These are phyloP conservation scores for Lagenorhynchus albirostris DNA, from an alignment of 2,113 vertebrate genomes.

Conservation along the genomic window DNA sequence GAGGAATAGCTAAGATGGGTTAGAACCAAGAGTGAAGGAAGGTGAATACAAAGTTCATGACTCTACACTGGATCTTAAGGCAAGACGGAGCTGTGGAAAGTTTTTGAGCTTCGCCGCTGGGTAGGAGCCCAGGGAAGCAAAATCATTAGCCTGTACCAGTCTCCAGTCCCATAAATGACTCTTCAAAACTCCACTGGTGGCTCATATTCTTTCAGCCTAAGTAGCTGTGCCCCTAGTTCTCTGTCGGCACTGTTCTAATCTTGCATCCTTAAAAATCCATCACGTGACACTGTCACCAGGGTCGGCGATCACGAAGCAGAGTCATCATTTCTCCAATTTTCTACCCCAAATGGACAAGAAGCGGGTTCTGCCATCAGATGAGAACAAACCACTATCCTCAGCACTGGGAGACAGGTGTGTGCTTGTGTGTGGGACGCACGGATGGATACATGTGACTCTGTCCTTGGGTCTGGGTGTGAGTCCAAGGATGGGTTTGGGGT, in stretches of 20 bases:
- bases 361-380: background rate
- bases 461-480: background rate
- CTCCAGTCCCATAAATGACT: background rate
- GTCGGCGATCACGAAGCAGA: background rate
- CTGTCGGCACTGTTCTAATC: accelerated
- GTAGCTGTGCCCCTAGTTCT: background rate
- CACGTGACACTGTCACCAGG: accelerated
- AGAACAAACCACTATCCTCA: background rate
- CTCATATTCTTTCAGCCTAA: background rate
- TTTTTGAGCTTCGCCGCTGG: background rate
- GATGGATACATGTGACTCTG: accelerated
- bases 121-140: background rate
- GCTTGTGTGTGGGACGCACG: background rate
- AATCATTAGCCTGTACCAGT: accelerated
- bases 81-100: background rate
- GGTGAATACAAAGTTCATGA: background rate
- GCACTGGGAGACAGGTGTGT: background rate
- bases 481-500: background rate
- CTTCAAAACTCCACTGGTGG: background rate
- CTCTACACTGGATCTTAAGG: background rate
- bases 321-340: background rate
- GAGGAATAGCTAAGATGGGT: background rate
- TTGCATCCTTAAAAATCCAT: background rate
- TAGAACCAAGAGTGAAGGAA: background rate
- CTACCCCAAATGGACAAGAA: background rate